Evolutionary conservation across 2,797 vertebrate genomes (phyloP), one percentile per base, ranked within the genome.

Genomic region (Aldrovandia affinis): DNA sequence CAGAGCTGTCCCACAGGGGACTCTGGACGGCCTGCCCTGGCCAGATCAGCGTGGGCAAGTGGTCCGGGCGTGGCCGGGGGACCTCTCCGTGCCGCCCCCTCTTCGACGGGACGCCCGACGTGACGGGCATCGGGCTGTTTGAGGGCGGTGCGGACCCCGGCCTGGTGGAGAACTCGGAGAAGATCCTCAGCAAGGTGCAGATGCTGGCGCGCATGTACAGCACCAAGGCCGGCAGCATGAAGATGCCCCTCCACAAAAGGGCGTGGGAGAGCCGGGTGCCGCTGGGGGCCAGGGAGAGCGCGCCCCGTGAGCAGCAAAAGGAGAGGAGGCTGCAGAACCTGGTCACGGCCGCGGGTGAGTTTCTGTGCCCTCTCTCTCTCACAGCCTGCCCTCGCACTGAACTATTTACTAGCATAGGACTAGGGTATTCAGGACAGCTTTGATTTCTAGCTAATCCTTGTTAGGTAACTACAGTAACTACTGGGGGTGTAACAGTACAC

Each of bases 181-280:
- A 96, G 15, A 96, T 97, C 39, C 91, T 97, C 0, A 98, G 94
- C 86, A 97, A 97, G n/a, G 97, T 98, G 28, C 96, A 97, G 52
- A 96, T 96, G 28, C 39, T 98, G 88, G 97, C 97, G 1, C 94
- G 92, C 18, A 97, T 98, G 93, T 98, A 97, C 91, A 96, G 96
- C 0, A 92, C 95, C 89, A 96, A 97, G 86, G 95, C 95, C 78
- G 90, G 93, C 82, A 92, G 92, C 87, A 95, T 96, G 94, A 97
- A 97, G 84, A 92, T 95, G 2, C 95, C 95, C 0, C 89, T 94
- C 57, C 94, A 95, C 82, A 95, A 95, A 87, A 89, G 87, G 70
- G 85, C 83, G 44, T 30, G 85, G 54, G 36, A 87, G 15, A 73
- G 81, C 5, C 80, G 75, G 18, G 92, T 79, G 85, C 84, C 83